phyloP scores from a whole-genome alignment of 2,113 vertebrate genomes.

The Melanostigma gelatinosum region DNA sequence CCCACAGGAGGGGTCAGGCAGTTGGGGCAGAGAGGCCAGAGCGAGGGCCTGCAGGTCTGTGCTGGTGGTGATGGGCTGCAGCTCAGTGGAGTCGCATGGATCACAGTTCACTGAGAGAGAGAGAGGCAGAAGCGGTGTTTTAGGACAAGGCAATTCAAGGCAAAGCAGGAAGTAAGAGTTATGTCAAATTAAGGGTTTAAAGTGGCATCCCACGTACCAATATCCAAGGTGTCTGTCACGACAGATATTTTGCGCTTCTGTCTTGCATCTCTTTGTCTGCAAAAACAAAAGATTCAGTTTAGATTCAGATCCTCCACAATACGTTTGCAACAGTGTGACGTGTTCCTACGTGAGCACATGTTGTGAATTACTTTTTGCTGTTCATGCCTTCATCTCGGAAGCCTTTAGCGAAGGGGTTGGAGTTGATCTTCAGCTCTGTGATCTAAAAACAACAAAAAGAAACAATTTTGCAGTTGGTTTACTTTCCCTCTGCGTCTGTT shows the following conservation, averaged over 20 bases:
- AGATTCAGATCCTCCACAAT: neutral
- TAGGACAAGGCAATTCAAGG: neutral
- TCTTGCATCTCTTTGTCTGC: slow-evolving; percentile 83
- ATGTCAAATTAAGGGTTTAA: neutral
- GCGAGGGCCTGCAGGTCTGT: slow-evolving; percentile 71
- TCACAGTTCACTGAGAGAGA: slow-evolving; percentile 77
- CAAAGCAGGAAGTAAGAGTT: neutral
- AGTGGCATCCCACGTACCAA: slow-evolving; percentile 57
- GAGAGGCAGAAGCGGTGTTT: neutral
- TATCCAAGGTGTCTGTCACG: slow-evolving; percentile 73
- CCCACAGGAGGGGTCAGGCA: slow-evolving; percentile 67
- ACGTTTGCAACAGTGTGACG: neutral
- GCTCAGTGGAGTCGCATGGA: slow-evolving; percentile 78
- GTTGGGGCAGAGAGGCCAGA: slow-evolving; percentile 63
- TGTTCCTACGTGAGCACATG: neutral
- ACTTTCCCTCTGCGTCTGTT: neutral
- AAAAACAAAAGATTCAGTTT: neutral
- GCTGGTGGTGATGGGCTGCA: slow-evolving; percentile 41
- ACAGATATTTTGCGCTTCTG: slow-evolving; percentile 78
- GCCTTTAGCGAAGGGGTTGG: slow-evolving; percentile 85
- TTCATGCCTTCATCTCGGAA: slow-evolving; percentile 85
- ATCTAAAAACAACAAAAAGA: slow-evolving; percentile 67
- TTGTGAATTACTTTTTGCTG: slow-evolving; percentile 80
- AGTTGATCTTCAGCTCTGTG: slow-evolving; percentile 83
- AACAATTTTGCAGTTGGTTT: neutral